A percentile compares a stretch with the other conserved stretches of the same genome.
phyloP scores from a whole-genome alignment of 2,797 vertebrate genomes.

The Propithecus perrieri region DNA sequence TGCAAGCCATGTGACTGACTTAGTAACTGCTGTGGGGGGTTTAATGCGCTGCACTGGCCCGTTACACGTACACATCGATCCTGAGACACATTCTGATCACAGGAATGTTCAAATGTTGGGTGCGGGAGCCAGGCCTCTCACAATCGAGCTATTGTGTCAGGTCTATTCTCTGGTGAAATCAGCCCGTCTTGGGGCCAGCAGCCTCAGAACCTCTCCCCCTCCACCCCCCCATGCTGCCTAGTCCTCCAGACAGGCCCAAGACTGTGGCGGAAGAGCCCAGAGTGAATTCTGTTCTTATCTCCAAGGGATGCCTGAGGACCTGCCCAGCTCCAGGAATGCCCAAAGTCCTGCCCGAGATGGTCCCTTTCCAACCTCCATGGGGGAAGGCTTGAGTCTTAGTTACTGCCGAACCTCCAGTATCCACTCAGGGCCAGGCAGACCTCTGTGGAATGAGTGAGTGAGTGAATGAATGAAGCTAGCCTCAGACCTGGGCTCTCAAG shows the following conservation, averaged over 20 bases:
- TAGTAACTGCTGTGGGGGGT: background rate
- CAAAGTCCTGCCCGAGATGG: background rate
- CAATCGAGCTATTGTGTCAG: conserved; percentile 53
- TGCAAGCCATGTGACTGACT: background rate
- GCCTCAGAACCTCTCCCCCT: background rate
- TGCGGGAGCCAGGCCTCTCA: conserved; percentile 47
- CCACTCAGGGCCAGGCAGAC: background rate
- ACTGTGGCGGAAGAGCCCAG: background rate
- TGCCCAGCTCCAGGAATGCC: background rate
- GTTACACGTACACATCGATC: background rate
- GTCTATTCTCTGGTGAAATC: conserved; percentile 13
- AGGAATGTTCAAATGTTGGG: conserved; percentile 26
- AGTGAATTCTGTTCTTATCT: background rate
- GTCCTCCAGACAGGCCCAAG: background rate
- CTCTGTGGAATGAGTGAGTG: background rate
- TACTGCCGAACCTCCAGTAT: background rate
- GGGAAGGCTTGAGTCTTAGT: background rate
- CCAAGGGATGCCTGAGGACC: background rate
- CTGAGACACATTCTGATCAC: conserved; percentile 23
- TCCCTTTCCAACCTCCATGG: background rate
- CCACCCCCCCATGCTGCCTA: background rate
- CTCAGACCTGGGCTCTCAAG: background rate
- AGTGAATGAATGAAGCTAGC: background rate
- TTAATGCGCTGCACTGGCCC: background rate
- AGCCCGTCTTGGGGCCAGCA: conserved; percentile 25